Percentiles rank a stretch among this genome's conserved stretches.
Conservation (phyloP, 2,888 invertebrate genomes). For the Melanophora roralis region DNA sequence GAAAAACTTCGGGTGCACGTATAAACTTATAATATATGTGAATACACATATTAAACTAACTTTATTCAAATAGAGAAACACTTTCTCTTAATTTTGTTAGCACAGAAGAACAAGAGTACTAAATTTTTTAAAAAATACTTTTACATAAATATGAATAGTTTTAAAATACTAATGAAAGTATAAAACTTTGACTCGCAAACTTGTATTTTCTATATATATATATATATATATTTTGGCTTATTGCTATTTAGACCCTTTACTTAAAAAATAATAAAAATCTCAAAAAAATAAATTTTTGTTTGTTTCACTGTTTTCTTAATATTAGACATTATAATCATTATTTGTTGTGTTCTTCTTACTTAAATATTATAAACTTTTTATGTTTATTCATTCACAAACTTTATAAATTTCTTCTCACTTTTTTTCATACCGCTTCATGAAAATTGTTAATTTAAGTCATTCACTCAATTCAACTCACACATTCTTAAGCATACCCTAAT, state of each 20-base stretch:
- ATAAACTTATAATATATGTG: no score
- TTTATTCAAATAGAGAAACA: background rate
- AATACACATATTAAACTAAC: background rate
- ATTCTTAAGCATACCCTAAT: background rate
- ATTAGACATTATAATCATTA: slow-evolving; percentile 1
- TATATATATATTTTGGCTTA: no score
- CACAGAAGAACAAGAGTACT: background rate
- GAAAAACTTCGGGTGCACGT: slow-evolving; percentile 19
- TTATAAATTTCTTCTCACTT: slow-evolving; percentile 34
- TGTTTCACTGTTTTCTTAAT: background rate
- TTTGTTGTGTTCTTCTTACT: slow-evolving; percentile 1
- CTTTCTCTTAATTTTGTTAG: background rate
- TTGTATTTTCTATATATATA: no score
- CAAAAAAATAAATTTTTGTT: background rate
- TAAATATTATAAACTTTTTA: slow-evolving; percentile 33
- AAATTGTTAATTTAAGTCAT: slow-evolving; percentile 27
- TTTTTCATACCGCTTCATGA: background rate
- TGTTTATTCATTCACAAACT: slow-evolving; percentile 38
- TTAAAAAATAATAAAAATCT: background rate
- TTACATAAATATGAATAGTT: no score
- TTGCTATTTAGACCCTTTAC: no score
- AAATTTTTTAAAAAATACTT: no score
- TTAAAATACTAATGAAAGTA: no score
- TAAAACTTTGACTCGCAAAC: no score
- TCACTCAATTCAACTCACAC: slow-evolving; percentile 36